Evolutionary conservation across 2,113 vertebrate genomes (phyloP).

Genomic region (Gulo gulo): DNA sequence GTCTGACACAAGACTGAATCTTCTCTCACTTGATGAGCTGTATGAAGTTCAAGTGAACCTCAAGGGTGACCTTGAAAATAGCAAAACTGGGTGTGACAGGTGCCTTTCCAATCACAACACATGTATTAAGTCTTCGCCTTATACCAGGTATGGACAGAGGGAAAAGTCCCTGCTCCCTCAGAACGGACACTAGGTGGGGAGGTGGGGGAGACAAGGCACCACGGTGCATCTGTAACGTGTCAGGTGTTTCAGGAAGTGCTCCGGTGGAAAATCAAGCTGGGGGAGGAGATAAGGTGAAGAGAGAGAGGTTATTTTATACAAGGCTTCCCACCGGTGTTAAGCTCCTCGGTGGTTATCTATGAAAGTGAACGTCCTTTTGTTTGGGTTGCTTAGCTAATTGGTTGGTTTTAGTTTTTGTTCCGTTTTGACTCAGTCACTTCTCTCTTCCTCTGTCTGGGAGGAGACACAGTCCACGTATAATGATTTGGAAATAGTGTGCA

Average conservation of each 20-base stretch:
- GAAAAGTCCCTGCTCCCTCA: neutral
- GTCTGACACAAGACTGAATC: neutral
- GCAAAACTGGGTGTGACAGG: neutral
- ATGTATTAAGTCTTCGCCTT: neutral
- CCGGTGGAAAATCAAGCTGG: neutral
- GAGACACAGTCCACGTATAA: neutral
- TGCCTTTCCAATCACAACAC: neutral
- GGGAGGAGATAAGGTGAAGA: neutral
- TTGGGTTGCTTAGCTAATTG: neutral
- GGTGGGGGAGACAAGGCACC: neutral
- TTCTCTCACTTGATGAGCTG: neutral
- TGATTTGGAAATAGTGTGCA: neutral
- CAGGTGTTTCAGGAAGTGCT: neutral
- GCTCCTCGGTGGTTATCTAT: fast-evolving
- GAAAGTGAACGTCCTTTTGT: neutral
- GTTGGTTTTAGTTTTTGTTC: neutral
- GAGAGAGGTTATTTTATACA: neutral
- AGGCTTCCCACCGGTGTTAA: neutral
- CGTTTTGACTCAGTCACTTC: neutral
- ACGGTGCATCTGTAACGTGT: neutral
- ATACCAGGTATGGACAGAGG: neutral
- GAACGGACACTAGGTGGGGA: neutral
- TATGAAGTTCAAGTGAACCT: neutral
- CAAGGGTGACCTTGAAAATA: neutral
- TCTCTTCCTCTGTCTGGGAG: neutral